Evolutionary conservation across 2,797 vertebrate genomes (phyloP), one percentile per base, ranked within the genome.

Genomic region (Myioborus melanocephalus): DNA sequence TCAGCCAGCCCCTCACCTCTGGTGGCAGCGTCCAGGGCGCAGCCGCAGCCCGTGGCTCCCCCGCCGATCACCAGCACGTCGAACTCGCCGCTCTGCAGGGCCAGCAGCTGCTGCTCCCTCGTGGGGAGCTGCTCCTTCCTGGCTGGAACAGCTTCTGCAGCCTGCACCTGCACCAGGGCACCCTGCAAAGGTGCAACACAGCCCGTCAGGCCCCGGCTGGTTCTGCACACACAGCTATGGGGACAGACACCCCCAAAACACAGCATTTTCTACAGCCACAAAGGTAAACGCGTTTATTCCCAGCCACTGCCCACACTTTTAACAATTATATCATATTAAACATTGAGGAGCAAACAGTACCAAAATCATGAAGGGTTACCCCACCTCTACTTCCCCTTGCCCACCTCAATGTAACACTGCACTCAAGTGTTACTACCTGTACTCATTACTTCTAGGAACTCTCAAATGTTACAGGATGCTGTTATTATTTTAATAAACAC

Each of bases 11-110:
- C 98, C 98, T 24, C 94, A 99, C 99, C 99, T 97, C 99, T 98
- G 12, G 99, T 99, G 97, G 99, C 98, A 1, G 99, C 98, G 2
- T 99, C 99, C 85, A 99, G 98, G 52, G 99, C 99, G 95, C 99
- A 99, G 95, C 99, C 99, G 2, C 98, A 97, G 16, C 99, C 99
- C 1, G 99, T 99, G 82, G 99, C 99, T 53, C 99, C 99, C 17
- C 99, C 99, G 5, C 99, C 99, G 6, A 99, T 98, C 11, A 99
- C 94, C 10, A 99, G 98, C 6, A 99, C 97, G 9, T 99, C 99
- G 41, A 99, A 99, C 94, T 99, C 99, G 2, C 95, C 64, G 0
- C 79, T 97, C 14, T 94, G 96, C 93, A 99, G 97, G 10, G 97
- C 87, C 7, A 83, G 11, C 0, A 99, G 96, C 94, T 99, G 99